Conservation (phyloP, 1,140 invertebrate species). For the Dendrolimus kikuchii region DNA sequence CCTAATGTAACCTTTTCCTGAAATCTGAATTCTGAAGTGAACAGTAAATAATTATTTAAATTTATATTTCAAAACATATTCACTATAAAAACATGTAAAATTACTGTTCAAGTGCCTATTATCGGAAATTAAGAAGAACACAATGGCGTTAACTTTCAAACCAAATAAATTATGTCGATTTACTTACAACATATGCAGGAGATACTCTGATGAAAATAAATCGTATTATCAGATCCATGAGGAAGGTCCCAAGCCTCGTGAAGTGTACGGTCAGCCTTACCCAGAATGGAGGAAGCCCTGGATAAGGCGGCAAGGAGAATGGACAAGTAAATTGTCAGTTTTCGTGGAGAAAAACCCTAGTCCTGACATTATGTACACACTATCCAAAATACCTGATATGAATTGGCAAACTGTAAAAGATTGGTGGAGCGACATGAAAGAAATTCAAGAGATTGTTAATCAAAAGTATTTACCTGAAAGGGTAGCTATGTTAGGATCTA, state of each 20-base stretch:
- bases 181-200: constrained; percentile 23
- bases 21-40: no score
- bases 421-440: constrained; percentile 54
- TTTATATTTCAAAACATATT: neutral
- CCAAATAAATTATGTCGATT: constrained; percentile 14
- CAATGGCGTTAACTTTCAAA: constrained; percentile 31
- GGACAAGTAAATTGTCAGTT: constrained; percentile 43
- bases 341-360: constrained; percentile 57
- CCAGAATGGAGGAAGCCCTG: constrained; percentile 58
- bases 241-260: constrained; percentile 41
- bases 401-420: constrained; percentile 32
- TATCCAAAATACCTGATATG: constrained; percentile 43
- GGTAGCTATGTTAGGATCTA: constrained; percentile 41
- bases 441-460: constrained; percentile 52
- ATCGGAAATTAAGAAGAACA: neutral
- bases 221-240: constrained; percentile 52
- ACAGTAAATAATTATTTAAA: neutral
- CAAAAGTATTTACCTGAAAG: constrained; percentile 48
- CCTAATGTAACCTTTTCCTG: no score
- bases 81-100: neutral
- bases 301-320: constrained; percentile 53
- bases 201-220: constrained; percentile 46
- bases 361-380: constrained; percentile 36
- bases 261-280: constrained; percentile 42
- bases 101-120: neutral